These are phyloP conservation scores for Premnoplex brunnescens DNA, from an alignment of 2,797 vertebrate genomes.

Conservation along the genomic window DNA sequence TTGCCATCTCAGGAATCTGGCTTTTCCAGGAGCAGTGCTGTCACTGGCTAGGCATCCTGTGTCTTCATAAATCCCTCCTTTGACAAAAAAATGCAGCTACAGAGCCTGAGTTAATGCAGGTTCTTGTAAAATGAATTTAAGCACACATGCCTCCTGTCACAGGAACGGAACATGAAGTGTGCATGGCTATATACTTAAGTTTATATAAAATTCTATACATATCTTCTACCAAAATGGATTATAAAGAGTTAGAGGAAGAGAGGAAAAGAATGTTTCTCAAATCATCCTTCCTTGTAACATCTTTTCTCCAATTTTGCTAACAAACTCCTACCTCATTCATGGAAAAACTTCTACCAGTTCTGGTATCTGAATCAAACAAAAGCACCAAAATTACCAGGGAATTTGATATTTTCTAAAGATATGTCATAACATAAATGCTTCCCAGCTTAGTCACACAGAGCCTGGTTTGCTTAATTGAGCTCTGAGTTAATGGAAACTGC, in stretches of 20 bases:
- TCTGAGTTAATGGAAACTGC: not conserved
- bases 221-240: not conserved
- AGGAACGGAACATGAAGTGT: not conserved
- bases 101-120: not conserved
- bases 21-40: not conserved
- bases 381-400: not conserved
- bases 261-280: not conserved
- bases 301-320: not conserved
- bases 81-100: not conserved
- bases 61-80: not conserved
- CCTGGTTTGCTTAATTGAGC: not conserved
- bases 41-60: not conserved
- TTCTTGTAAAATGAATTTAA: not conserved
- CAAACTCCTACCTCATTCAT: not conserved
- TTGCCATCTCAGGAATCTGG: not conserved
- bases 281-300: not conserved
- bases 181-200: not conserved
- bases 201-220: not conserved
- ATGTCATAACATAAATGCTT: not conserved
- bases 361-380: not conserved
- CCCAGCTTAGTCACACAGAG: not conserved
- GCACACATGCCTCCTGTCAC: not conserved
- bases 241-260: not conserved
- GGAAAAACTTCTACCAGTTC: not conserved
- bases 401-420: not conserved